phyloP scores from a whole-genome alignment of 1,140 invertebrate species.

The Diorhabda elongata region DNA sequence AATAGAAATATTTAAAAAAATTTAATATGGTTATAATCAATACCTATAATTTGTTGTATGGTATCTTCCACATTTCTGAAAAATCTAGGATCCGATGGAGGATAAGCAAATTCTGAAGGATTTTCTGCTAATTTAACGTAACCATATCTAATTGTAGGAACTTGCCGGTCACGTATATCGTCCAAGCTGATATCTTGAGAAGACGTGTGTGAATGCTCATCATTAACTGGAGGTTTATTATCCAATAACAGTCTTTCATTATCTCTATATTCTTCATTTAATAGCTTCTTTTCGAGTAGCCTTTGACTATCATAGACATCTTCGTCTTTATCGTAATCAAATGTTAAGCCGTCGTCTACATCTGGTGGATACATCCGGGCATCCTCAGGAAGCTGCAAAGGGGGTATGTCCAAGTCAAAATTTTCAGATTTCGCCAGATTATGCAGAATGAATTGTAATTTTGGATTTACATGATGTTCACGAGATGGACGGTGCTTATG shows the following conservation, averaged over 20 bases:
- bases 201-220: slow-evolving; percentile 10
- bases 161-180: slow-evolving; percentile 18
- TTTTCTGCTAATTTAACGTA: slow-evolving; percentile 30
- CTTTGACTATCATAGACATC: background rate
- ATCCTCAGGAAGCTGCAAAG: slow-evolving; percentile 25
- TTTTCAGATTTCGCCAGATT: background rate
- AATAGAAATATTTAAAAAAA: too few species aligned
- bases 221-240: background rate
- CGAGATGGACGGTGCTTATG: background rate
- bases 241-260: slow-evolving; percentile 1
- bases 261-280: slow-evolving; percentile 4
- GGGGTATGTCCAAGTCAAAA: slow-evolving; percentile 1
- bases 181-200: slow-evolving; percentile 18
- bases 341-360: slow-evolving; percentile 31
- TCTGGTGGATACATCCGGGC: slow-evolving; percentile 32
- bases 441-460: background rate
- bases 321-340: slow-evolving; percentile 22
- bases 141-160: slow-evolving; percentile 13
- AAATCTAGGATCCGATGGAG: slow-evolving; percentile 39
- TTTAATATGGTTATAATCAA: too few species aligned
- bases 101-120: slow-evolving; percentile 36
- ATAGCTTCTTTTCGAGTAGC: background rate
- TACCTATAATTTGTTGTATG: background rate
- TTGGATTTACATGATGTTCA: background rate
- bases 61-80: slow-evolving; percentile 22